phyloP scores from a whole-genome alignment of 2,113 vertebrate species.

The Proteles cristata region DNA sequence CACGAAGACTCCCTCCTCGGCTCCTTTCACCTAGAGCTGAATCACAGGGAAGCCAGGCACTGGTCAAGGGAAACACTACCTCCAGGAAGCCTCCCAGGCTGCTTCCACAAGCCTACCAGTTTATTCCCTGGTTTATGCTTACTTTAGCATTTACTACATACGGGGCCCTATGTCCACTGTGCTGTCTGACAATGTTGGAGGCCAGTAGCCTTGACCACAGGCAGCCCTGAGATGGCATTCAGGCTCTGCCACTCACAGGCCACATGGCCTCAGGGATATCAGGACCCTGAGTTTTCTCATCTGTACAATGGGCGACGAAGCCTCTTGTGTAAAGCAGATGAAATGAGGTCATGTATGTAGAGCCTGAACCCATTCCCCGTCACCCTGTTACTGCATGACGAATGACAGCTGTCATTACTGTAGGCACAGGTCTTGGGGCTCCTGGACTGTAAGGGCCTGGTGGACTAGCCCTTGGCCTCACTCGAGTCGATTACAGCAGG shows the following conservation, averaged over 20 bases:
- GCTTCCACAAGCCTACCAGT: neutral
- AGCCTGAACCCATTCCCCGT: neutral
- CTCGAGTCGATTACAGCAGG: neutral
- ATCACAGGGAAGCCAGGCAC: neutral
- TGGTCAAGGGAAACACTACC: neutral
- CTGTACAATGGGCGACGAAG: neutral
- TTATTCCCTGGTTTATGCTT: neutral
- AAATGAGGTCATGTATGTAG: too few relatives aligned
- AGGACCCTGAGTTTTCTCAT: neutral
- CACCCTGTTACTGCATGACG: neutral
- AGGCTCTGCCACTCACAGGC: neutral
- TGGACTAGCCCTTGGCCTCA: neutral
- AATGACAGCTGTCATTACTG: neutral
- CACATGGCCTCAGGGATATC: too few relatives aligned
- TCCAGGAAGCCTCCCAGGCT: neutral
- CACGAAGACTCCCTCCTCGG: neutral
- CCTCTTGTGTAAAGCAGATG: neutral
- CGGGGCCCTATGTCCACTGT: fast-evolving
- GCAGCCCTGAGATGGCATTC: neutral
- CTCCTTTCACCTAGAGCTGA: neutral
- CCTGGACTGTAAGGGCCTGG: neutral
- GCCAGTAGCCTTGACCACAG: neutral
- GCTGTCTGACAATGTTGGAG: neutral
- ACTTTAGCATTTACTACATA: too few relatives aligned
- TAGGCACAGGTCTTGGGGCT: neutral